phyloP scores from a whole-genome alignment of 2,113 vertebrate genomes.

The Halcyon senegalensis region DNA sequence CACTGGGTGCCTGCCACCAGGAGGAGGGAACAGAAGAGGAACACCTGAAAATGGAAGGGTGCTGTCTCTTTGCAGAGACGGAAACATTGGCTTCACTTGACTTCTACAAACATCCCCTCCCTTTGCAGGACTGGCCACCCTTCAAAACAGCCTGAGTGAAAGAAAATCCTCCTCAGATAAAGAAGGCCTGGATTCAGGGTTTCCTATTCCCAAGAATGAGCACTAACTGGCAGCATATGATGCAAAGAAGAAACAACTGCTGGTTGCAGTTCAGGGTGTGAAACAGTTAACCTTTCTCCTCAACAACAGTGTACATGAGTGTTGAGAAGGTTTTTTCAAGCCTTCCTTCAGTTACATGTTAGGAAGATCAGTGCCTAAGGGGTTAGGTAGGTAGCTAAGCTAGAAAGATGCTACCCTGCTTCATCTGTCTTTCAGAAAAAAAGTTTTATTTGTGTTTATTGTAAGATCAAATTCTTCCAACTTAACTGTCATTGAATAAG shows the following conservation, averaged over 20 bases:
- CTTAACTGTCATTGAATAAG: background rate
- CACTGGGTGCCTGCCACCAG: background rate
- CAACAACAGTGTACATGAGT: background rate
- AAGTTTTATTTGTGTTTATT: background rate
- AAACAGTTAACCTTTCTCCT: background rate
- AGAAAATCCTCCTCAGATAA: background rate
- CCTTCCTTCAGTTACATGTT: background rate
- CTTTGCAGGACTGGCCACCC: background rate
- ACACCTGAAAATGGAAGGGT: fast-evolving
- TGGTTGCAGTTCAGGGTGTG: background rate
- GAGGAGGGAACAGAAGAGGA: background rate
- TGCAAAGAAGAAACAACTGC: background rate
- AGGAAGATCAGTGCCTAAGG: background rate
- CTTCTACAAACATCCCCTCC: background rate
- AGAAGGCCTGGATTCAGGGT: background rate
- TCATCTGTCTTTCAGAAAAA: background rate
- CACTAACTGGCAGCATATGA: background rate
- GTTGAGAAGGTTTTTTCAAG: background rate
- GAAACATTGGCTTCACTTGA: fast-evolving
- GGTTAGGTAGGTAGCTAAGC: background rate
- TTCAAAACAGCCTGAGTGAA: fast-evolving
- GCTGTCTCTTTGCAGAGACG: background rate
- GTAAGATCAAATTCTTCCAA: background rate
- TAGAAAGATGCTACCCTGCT: background rate
- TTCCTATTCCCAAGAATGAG: background rate